phyloP scores from a whole-genome alignment of 2,113 vertebrate species.

The Paralichthys olivaceus region DNA sequence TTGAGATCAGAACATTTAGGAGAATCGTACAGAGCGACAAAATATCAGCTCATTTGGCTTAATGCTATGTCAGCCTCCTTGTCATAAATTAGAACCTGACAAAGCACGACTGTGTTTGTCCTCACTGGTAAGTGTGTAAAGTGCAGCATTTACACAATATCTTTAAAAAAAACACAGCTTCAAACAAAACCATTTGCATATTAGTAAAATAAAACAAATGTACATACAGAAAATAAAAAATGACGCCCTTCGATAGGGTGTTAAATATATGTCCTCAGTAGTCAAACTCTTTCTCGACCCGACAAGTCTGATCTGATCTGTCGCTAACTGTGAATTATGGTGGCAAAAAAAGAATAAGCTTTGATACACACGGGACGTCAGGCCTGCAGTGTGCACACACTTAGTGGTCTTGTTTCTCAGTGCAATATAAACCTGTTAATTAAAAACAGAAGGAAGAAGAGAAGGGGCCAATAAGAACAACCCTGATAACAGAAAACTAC shows the following conservation, averaged over 20 bases:
- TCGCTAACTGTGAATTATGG: conserved; percentile 29
- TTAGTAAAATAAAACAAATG: conserved; percentile 56
- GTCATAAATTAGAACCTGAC: conserved; percentile 6
- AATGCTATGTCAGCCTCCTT: conserved; percentile 34
- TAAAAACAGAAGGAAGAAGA: conserved; percentile 30
- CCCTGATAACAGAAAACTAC: conserved; percentile 43
- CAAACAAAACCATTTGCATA: conserved; percentile 62
- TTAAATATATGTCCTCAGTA: conserved; percentile 61
- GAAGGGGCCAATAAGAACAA: conserved; percentile 13
- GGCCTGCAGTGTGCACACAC: conserved; percentile 8
- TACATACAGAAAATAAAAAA: conserved; percentile 48
- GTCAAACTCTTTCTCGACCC: conserved; percentile 49
- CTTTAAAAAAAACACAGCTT: conserved; percentile 49
- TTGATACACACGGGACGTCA: conserved; percentile 2
- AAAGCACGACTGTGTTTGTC: conserved; percentile 34
- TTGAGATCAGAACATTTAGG: conserved; percentile 24
- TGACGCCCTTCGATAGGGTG: conserved; percentile 18
- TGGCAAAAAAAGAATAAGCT: conserved; percentile 21
- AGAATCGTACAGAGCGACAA: conserved; percentile 36
- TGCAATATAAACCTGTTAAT: conserved; percentile 23
- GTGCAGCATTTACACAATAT: conserved; percentile 73
- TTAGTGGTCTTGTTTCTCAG: conserved; percentile 26
- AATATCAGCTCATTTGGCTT: conserved; percentile 60
- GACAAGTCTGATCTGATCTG: conserved; percentile 10
- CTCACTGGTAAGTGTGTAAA: conserved; percentile 67